Evolutionary conservation across 2,113 vertebrate species (phyloP).

Genomic region (Pagrus major): DNA sequence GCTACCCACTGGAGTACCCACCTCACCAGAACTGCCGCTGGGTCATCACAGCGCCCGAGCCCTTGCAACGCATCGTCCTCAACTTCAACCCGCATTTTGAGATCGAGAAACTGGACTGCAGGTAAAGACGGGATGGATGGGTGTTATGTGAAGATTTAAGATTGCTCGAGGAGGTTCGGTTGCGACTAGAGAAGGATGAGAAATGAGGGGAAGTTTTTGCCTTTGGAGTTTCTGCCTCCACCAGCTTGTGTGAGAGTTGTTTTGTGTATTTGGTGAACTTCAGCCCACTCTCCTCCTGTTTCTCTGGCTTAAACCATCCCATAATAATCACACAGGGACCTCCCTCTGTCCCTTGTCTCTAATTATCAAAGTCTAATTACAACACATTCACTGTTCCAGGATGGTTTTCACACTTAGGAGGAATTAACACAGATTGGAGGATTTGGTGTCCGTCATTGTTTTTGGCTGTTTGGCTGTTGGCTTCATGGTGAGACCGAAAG

Average conservation of each 20-base stretch:
- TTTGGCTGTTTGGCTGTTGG: conserved; percentile 50
- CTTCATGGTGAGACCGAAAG: conserved; percentile 16
- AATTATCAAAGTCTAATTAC: conserved; percentile 79
- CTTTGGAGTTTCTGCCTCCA: conserved; percentile 12
- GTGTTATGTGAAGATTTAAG: not conserved
- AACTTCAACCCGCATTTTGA: conserved; percentile 99
- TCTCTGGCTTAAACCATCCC: conserved; percentile 66
- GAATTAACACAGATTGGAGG: conserved; percentile 70
- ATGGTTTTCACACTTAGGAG: conserved; percentile 70
- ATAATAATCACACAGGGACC: conserved; percentile 75
- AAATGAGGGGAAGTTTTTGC: not conserved
- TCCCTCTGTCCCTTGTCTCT: conserved; percentile 66
- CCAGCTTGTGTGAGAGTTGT: conserved; percentile 30
- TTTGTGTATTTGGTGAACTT: conserved; percentile 56
- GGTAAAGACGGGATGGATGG: conserved; percentile 77
- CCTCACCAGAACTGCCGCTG: conserved; percentile 98
- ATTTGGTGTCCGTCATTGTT: conserved; percentile 62
- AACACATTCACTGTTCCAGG: conserved; percentile 72
- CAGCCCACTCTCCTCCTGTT: conserved; percentile 77
- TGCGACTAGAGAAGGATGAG: not conserved
- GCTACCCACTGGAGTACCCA: conserved; percentile 98
- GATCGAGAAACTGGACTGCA: conserved; percentile 98
- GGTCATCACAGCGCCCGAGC: conserved; percentile 93
- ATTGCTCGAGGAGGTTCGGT: not conserved
- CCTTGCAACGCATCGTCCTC: conserved; percentile 95